Percentiles rank a stretch among this genome's conserved stretches.
Conservation (phyloP, 2,113 vertebrate genomes). For the Podarcis muralis region DNA sequence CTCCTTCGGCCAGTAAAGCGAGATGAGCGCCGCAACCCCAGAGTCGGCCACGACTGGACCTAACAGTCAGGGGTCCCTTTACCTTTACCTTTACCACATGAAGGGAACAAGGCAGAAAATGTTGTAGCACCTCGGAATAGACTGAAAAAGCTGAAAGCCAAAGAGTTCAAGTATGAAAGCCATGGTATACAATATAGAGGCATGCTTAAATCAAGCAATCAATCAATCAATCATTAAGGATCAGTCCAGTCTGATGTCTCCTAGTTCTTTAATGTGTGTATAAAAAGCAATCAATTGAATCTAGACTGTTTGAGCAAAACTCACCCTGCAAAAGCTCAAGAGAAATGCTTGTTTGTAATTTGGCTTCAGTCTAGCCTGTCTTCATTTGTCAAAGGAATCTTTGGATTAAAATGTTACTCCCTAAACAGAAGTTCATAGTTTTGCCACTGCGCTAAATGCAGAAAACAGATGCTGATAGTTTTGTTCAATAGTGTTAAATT, state of each 20-base stretch:
- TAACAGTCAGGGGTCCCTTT: no score
- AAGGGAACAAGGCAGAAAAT: neutral
- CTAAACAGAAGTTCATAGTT: neutral
- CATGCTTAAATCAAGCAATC: neutral
- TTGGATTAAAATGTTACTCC: conserved; percentile 3
- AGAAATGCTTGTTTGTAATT: neutral
- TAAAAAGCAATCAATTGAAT: neutral
- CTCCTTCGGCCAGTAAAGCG: no score
- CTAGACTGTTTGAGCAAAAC: neutral
- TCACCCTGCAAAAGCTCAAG: neutral
- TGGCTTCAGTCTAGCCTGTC: fast-evolving
- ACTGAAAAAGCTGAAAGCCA: neutral
- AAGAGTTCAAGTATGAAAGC: neutral
- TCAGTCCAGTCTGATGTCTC: neutral
- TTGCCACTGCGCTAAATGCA: neutral
- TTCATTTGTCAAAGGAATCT: neutral
- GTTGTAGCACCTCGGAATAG: neutral
- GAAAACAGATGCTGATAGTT: fast-evolving
- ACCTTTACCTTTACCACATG: neutral
- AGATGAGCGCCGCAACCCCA: no score
- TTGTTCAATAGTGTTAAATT: fast-evolving
- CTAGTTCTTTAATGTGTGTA: neutral
- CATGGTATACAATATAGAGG: neutral
- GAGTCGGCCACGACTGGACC: no score
- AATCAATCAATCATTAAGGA: neutral